These are phyloP conservation scores for Athalia circularis DNA, from an alignment of 2,888 invertebrate genomes.

Conservation along the genomic window DNA sequence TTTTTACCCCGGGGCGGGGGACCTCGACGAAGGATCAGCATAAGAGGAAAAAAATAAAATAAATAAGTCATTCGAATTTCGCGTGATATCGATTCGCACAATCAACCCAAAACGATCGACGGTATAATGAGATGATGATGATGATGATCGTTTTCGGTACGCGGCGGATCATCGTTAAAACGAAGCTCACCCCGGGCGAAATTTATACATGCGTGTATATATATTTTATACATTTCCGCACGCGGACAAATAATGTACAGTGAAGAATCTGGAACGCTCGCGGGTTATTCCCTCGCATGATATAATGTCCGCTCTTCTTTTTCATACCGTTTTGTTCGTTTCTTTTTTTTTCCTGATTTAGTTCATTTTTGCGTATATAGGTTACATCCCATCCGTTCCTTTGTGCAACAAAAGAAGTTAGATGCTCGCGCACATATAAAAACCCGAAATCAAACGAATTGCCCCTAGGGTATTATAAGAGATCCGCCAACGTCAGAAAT, in stretches of 20 bases:
- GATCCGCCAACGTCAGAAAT: slow-evolving; percentile 51
- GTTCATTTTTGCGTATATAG: background rate
- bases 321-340: background rate
- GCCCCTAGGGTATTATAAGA: slow-evolving; percentile 47
- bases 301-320: slow-evolving; percentile 57
- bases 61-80: too few species aligned
- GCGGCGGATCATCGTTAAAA: slow-evolving; percentile 17
- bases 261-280: background rate
- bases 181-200: slow-evolving; percentile 15
- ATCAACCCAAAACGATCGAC: background rate
- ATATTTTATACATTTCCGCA: background rate
- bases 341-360: background rate
- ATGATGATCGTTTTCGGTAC: background rate
- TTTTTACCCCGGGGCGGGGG: slow-evolving; percentile 10
- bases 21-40: background rate
- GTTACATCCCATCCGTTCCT: background rate
- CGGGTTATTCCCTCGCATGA: slow-evolving; percentile 43
- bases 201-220: background rate
- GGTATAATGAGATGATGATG: slow-evolving; percentile 5
- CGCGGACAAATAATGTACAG: background rate
- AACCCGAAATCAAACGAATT: slow-evolving; percentile 53
- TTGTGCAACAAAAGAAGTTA: slow-evolving; percentile 13
- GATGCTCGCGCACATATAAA: slow-evolving; percentile 45
- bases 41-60: too few species aligned
- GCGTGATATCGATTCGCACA: too few species aligned